Percentiles rank a stretch among this genome's conserved stretches.
phyloP scores from a whole-genome alignment of 2,888 invertebrate species.

The Metallyticus violacea region DNA sequence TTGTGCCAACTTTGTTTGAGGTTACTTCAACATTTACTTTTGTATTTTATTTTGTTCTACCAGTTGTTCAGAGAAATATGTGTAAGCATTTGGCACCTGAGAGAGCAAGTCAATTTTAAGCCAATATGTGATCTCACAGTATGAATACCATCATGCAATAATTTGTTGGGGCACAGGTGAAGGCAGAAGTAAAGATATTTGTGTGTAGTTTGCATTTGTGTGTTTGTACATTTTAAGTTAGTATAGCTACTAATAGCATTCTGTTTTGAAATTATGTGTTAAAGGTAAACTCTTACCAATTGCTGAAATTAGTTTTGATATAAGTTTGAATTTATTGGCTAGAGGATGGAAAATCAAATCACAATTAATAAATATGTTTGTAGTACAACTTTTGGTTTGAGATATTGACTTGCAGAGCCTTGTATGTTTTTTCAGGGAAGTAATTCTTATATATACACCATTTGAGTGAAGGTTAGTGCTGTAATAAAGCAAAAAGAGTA shows the following conservation, averaged over 20 bases:
- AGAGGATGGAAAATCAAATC: neutral
- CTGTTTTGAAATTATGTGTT: neutral
- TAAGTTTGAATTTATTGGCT: neutral
- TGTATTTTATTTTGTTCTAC: neutral
- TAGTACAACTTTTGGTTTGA: neutral
- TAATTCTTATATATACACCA: neutral
- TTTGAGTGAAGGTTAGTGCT: neutral
- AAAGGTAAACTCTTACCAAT: no score
- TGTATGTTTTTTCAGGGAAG: neutral
- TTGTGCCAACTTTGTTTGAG: conserved; percentile 8
- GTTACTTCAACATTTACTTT: neutral
- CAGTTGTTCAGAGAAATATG: neutral
- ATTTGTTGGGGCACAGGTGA: conserved; percentile 10
- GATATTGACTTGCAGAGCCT: neutral
- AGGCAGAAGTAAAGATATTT: neutral
- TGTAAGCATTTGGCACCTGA: neutral
- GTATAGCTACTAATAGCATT: neutral
- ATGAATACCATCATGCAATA: conserved; percentile 5
- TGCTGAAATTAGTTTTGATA: neutral
- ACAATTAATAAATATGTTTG: neutral
- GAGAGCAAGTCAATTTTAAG: neutral
- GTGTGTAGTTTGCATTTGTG: neutral
- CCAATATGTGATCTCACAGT: conserved; percentile 1
- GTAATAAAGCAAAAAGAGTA: neutral
- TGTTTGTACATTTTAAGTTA: conserved; percentile 5